phyloP scores from a whole-genome alignment of 2,797 vertebrate genomes.

The Sebastolobus altivelis region DNA sequence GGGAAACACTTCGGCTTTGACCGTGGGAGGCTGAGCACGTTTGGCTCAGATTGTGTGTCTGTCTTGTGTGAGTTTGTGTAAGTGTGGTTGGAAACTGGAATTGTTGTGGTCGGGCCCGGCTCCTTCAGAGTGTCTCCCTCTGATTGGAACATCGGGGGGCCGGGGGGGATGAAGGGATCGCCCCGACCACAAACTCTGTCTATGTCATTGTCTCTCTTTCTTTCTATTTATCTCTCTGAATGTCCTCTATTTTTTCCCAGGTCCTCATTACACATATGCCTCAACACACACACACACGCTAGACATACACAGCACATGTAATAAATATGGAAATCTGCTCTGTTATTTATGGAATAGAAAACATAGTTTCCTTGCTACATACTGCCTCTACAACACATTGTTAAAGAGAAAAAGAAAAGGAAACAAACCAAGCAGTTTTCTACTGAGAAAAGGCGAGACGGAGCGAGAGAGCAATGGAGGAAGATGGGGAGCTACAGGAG shows the following conservation, averaged over 20 bases:
- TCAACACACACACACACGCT: constrained; percentile 17
- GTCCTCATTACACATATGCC: constrained; percentile 15
- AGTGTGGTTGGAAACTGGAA: constrained; percentile 72
- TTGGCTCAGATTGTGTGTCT: constrained; percentile 48
- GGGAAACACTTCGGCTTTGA: constrained; percentile 45
- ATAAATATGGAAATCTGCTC: constrained; percentile 66
- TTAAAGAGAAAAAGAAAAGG: constrained; percentile 9
- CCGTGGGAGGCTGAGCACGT: constrained; percentile 22
- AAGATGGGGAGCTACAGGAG: background rate
- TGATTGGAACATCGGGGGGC: constrained; percentile 53
- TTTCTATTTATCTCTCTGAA: constrained; percentile 18
- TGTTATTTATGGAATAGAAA: constrained; percentile 48
- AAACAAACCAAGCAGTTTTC: constrained; percentile 38
- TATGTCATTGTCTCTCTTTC: constrained; percentile 13
- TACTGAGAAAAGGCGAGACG: background rate
- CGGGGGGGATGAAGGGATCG: constrained; percentile 5
- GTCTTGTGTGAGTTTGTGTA: constrained; percentile 33
- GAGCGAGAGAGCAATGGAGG: background rate
- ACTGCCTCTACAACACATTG: constrained; percentile 21
- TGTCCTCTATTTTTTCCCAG: constrained; percentile 41
- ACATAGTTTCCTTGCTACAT: constrained; percentile 33
- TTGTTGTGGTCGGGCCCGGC: constrained; percentile 71
- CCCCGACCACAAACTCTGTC: constrained; percentile 44
- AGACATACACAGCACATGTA: constrained; percentile 26
- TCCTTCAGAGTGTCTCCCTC: constrained; percentile 61